Evolutionary conservation across 2,113 vertebrate species (phyloP), one percentile per base, ranked within the genome.

Genomic region (Macquaria australasica): DNA sequence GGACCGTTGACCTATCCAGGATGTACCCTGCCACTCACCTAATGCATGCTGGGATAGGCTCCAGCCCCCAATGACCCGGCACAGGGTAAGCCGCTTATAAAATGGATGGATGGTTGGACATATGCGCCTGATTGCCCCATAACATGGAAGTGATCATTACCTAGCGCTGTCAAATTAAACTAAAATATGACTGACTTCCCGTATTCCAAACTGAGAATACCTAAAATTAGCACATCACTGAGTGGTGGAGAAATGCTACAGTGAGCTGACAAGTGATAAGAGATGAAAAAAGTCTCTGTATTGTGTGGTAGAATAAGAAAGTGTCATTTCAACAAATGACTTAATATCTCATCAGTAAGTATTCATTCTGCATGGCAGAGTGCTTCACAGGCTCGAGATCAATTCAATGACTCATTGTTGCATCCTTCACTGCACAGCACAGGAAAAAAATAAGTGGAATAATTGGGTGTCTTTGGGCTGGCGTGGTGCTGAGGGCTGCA

Each of bases 261-360:
- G 73, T 72, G 64, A 84, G 64, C 58, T 28, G 77, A 84, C n/a
- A 59, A 66, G 63, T 69, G 71, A 73, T 34, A 45, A 66, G 68
- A 4, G 67, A 56, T 51, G 34, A 18, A 74, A 37, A 60, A 55
- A 15, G 8, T 60, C 23, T 55, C 7, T 56, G 51, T 50, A n/a
- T 72, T 66, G 45, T 66, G 48, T 3, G 0, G 66, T 6, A 62
- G n/a, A 73, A 71, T 67, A 58, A 73, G 45, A 74, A 87, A 74
- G 71, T 84, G 87, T 82, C 50, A 68, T 85, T 82, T 75, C 43
- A 63, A 66, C 74, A 78, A 75, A 84, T 73, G 18, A 34, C 77
- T 82, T 71, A 74, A 88, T 88, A 81, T 78, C 77, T 87, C 79
- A 89, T 88, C 83, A 87, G 87, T 82, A 55, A 84, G 81, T 70